Evolutionary conservation across 2,113 vertebrate genomes (phyloP).

Genomic region (Physeter macrocephalus): DNA sequence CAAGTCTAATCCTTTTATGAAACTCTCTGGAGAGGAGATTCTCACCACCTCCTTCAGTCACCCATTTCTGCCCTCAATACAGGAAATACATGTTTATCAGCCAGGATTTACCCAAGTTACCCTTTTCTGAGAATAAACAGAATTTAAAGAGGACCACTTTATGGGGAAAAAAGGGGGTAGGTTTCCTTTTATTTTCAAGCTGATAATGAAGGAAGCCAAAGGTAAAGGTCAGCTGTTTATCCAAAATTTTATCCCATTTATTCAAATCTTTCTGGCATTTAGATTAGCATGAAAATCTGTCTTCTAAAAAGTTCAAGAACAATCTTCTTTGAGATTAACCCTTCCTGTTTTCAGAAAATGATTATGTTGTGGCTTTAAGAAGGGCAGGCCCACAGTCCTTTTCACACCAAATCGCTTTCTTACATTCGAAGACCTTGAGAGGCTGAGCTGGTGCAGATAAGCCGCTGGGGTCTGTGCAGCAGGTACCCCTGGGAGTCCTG

Average conservation of each 20-base stretch:
- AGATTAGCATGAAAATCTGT: slow-evolving; percentile 33
- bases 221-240: background rate
- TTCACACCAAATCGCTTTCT: background rate
- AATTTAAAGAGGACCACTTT: background rate
- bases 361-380: background rate
- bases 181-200: background rate
- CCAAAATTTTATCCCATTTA: slow-evolving; percentile 12
- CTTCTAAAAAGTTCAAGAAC: slow-evolving; percentile 40
- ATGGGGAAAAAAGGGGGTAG: no score
- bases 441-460: background rate
- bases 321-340: slow-evolving; percentile 34
- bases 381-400: background rate
- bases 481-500: background rate
- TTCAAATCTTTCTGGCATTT: slow-evolving; percentile 46
- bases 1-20: background rate
- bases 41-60: background rate
- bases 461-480: background rate
- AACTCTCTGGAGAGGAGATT: background rate
- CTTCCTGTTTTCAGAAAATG: slow-evolving; percentile 10
- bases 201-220: background rate
- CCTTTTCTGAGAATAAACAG: background rate
- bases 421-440: background rate
- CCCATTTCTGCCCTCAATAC: background rate
- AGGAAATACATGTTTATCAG: background rate
- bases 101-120: background rate